phyloP scores from a whole-genome alignment of 2,113 vertebrate species.

The Grammomys surdaster region DNA sequence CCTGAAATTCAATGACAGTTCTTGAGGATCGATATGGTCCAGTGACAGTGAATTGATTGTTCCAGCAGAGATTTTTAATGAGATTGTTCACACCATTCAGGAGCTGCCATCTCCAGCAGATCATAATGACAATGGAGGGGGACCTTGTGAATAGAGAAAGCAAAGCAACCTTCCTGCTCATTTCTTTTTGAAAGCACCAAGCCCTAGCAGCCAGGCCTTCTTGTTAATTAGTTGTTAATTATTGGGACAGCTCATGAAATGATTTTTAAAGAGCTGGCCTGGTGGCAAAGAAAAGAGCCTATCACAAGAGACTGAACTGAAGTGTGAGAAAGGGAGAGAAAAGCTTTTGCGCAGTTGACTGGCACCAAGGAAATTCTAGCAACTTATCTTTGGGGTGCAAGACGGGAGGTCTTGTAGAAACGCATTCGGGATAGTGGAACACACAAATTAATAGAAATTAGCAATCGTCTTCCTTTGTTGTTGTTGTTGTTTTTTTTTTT shows the following conservation, averaged over 20 bases:
- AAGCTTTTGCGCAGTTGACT: slow-evolving; percentile 59
- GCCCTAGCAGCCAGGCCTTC: slow-evolving; percentile 63
- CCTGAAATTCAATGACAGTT: slow-evolving; percentile 48
- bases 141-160: slow-evolving; percentile 65
- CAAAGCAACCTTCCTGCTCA: slow-evolving; percentile 59
- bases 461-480: neutral
- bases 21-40: slow-evolving; percentile 51
- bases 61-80: slow-evolving; percentile 75
- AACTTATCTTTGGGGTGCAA: neutral
- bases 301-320: slow-evolving; percentile 57
- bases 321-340: slow-evolving; percentile 33
- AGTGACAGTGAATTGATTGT: slow-evolving; percentile 74
- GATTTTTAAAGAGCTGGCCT: slow-evolving; percentile 73
- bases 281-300: slow-evolving; percentile 61
- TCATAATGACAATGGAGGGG: slow-evolving; percentile 54
- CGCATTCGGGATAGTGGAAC: neutral
- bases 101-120: slow-evolving; percentile 23
- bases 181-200: slow-evolving; percentile 71
- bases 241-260: slow-evolving; percentile 73
- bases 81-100: slow-evolving; percentile 71
- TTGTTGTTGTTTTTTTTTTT: neutral
- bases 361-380: slow-evolving; percentile 69
- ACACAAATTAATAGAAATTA: neutral
- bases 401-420: neutral
- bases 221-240: slow-evolving; percentile 82